Evolutionary conservation across 2,888 invertebrate species (phyloP).

Genomic region (Sarcophaga carnaria): DNA sequence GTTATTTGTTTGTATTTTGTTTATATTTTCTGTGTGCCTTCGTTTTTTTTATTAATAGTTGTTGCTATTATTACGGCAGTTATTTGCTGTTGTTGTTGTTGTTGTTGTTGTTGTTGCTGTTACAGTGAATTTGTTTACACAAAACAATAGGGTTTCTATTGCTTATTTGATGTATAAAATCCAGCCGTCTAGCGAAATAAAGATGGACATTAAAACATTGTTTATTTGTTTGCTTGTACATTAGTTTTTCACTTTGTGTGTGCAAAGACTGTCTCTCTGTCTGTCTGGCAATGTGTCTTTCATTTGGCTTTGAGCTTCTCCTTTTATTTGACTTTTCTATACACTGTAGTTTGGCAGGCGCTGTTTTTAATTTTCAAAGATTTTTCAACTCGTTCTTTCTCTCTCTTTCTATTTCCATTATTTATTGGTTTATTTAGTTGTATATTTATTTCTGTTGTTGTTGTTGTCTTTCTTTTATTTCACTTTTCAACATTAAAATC

Average conservation of each 20-base stretch:
- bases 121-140: constrained; percentile 39
- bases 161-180: background rate
- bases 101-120: background rate
- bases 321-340: constrained; percentile 45
- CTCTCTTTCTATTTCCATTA: no score
- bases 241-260: constrained; percentile 14
- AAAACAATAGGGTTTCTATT: constrained; percentile 61
- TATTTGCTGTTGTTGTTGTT: constrained; percentile 37
- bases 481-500: constrained; percentile 25
- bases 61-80: background rate
- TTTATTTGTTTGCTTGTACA: constrained; percentile 18
- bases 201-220: constrained; percentile 46
- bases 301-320: constrained; percentile 8
- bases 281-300: constrained; percentile 20
- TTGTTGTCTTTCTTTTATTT: constrained; percentile 3
- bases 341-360: constrained; percentile 28
- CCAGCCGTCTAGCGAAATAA: background rate
- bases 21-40: background rate
- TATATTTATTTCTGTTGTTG: constrained; percentile 32
- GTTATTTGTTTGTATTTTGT: constrained; percentile 48
- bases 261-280: background rate
- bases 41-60: background rate
- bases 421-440: constrained; percentile 1
- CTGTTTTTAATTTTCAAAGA: background rate
- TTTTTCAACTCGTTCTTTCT: background rate